Evolutionary conservation across 2,113 vertebrate species (phyloP), one percentile per base, ranked within the genome.

Genomic region (Anarrhichthys ocellatus): DNA sequence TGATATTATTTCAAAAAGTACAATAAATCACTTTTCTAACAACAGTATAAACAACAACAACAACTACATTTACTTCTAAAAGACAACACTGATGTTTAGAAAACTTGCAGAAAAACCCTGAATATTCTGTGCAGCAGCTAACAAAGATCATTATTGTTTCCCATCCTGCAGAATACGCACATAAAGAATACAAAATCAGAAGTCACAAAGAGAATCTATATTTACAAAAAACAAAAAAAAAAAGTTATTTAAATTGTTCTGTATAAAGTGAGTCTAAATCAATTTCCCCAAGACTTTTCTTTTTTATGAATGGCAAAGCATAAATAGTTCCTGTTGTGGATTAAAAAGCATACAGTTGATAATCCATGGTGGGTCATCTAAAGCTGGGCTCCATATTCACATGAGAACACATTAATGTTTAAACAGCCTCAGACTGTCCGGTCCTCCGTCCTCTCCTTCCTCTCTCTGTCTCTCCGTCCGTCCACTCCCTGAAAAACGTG

Each of bases 21-120:
- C 52, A 69, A 68, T 5, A 83, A 48, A 34, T 40, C 27, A 79
- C 38, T 69, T 52, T 59, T 42, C 66, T 76, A 65, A 50, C 44
- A 73, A 85, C 46, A 77, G 54, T 64, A 80, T 34, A 73, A 88
- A 72, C 38, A 75, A 67, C 64, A 76, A 67, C 64, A 5, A 61
- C 48, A 61, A 59, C n/a, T 32, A 32, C 46, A 46, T 40, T 48
- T 27, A 85, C 54, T 52, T 81, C 18, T 62, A 76, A 69, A 79
- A 73, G 78, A 89, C 44, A 83, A 89, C 36, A 67, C 2, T 24
- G 36, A 65, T 56, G 69, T 83, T 82, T 86, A 85, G 70, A 94
- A 93, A 88, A 92, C 76, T 92, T 94, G 92, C 93, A 94, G 92
- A 92, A 93, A 89, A 92, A 91, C 93, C 93, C 94, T 94, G 93